Evolutionary conservation across 2,113 vertebrate species (phyloP).

Genomic region (Pelecanoides urinatrix): DNA sequence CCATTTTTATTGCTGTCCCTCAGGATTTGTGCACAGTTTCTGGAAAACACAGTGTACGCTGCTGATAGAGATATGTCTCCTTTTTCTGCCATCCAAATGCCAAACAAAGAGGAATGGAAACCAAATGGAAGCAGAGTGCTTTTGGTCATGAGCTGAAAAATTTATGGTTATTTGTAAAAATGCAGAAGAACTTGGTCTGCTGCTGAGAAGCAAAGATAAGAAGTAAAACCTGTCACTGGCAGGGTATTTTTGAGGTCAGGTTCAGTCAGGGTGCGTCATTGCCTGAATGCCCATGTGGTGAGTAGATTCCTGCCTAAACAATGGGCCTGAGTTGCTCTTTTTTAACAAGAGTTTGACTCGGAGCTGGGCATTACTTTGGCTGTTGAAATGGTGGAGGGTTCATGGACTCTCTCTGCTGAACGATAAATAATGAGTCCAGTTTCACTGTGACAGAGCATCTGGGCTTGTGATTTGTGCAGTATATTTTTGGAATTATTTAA

Average conservation of each 20-base stretch:
- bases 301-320: background rate
- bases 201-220: conserved; percentile 64
- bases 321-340: background rate
- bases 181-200: conserved; percentile 36
- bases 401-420: background rate
- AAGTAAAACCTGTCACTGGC: conserved; percentile 51
- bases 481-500: background rate
- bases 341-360: background rate
- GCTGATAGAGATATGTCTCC: conserved; percentile 21
- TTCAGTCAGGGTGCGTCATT: background rate
- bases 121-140: conserved; percentile 30
- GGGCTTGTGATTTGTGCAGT: background rate
- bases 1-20: background rate
- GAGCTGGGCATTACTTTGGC: background rate
- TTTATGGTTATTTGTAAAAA: conserved; percentile 51
- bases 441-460: background rate
- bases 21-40: background rate
- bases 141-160: conserved; percentile 61
- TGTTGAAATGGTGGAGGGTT: background rate
- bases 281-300: background rate
- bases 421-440: background rate
- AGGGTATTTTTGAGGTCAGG: conserved; percentile 39
- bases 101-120: conserved; percentile 43
- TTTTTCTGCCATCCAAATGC: conserved; percentile 35
- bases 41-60: background rate